Evolutionary conservation across 2,888 invertebrate species (phyloP).

Genomic region (Zhuqinia jingwanae): DNA sequence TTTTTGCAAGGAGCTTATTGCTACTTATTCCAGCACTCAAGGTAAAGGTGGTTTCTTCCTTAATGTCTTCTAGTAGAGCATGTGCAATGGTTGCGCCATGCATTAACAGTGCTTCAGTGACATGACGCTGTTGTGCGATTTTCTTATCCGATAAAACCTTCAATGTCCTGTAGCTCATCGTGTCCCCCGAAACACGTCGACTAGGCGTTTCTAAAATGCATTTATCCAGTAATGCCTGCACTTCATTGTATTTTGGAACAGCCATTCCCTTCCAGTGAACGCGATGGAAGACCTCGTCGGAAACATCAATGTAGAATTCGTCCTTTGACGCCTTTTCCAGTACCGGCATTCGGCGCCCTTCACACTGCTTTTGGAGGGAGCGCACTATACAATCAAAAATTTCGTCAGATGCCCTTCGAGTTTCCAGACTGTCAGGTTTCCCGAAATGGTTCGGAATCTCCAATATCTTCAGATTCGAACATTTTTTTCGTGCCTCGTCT

Average conservation of each 20-base stretch:
- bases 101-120: slow-evolving; percentile 13
- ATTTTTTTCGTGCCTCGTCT: neutral
- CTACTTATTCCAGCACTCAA: slow-evolving; percentile 16
- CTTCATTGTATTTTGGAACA: neutral
- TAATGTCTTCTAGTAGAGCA: neutral
- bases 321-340: slow-evolving; percentile 40
- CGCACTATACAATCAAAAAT: neutral
- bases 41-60: neutral
- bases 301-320: slow-evolving; percentile 38
- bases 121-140: neutral
- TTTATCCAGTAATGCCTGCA: neutral
- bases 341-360: neutral
- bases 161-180: neutral
- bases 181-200: neutral
- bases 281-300: slow-evolving; percentile 13
- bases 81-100: slow-evolving; percentile 34
- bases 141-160: neutral
- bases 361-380: neutral
- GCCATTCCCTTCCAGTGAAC: neutral
- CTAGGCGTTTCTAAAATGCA: slow-evolving; percentile 9
- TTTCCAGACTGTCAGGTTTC: slow-evolving; percentile 11
- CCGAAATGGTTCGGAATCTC: slow-evolving; percentile 32
- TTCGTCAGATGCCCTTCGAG: slow-evolving; percentile 14
- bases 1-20: slow-evolving; percentile 35
- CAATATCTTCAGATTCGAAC: neutral